These are phyloP conservation scores for Lanius collurio DNA, from an alignment of 2,113 vertebrate genomes.

Conservation along the genomic window DNA sequence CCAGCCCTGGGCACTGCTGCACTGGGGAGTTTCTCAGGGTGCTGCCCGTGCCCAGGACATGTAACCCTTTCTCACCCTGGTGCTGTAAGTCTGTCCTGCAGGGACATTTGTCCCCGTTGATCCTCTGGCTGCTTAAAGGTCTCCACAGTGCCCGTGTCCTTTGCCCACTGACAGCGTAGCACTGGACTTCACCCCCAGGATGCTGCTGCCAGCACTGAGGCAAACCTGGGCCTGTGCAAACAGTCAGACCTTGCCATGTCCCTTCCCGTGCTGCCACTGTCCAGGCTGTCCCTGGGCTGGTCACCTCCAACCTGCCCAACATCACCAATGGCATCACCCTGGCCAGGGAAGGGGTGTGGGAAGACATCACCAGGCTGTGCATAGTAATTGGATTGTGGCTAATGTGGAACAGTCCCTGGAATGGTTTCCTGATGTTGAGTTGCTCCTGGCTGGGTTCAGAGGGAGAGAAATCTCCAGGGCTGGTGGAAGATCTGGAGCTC, in stretches of 20 bases:
- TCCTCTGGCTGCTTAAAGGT: neutral
- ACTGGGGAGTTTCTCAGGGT: neutral
- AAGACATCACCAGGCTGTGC: neutral
- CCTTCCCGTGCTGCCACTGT: neutral
- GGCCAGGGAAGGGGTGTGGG: neutral
- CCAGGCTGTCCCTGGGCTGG: neutral
- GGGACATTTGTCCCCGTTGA: neutral
- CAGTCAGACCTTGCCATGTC: neutral
- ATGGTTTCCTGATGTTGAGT: conserved; percentile 38
- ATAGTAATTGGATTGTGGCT: neutral
- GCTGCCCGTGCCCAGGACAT: neutral
- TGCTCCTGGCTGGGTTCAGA: conserved; percentile 25
- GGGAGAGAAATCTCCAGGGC: neutral
- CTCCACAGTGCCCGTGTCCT: neutral
- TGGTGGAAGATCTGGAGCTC: neutral
- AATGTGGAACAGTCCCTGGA: neutral
- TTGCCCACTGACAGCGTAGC: neutral
- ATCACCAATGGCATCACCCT: rapidly evolving
- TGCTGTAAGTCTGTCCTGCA: neutral
- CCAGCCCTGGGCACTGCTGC: neutral
- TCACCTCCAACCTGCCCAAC: neutral
- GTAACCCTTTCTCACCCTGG: neutral
- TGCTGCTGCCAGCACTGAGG: neutral
- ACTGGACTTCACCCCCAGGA: neutral
- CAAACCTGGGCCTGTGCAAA: neutral